phyloP scores from a whole-genome alignment of 2,888 invertebrate genomes.

The Ceraclea dissimilis region DNA sequence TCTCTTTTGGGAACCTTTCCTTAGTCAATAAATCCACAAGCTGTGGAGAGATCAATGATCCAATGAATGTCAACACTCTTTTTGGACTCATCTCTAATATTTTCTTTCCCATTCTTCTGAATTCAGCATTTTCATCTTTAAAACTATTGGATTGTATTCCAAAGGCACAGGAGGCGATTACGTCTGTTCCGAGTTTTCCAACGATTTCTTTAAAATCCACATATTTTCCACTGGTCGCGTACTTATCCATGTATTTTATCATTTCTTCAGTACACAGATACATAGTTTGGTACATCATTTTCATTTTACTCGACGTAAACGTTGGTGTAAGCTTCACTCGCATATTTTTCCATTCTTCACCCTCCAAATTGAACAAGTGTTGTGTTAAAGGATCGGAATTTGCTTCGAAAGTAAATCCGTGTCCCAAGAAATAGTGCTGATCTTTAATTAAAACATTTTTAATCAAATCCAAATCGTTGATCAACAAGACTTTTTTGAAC shows the following conservation, averaged over 20 bases:
- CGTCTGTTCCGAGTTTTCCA: conserved; percentile 28
- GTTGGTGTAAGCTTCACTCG: conserved; percentile 1
- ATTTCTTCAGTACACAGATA: neutral
- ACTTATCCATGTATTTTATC: neutral
- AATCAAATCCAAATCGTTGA: neutral
- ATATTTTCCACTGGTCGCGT: neutral
- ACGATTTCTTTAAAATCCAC: conserved; percentile 7
- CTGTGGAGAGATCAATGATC: neutral
- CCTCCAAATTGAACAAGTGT: conserved; percentile 7
- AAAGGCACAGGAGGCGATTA: conserved; percentile 31
- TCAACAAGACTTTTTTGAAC: neutral
- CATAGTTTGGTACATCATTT: neutral
- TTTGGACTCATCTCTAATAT: neutral
- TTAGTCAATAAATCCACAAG: neutral
- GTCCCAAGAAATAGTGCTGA: neutral
- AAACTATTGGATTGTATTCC: conserved; percentile 30
- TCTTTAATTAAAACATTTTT: conserved; percentile 5
- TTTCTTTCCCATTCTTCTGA: conserved; percentile 24
- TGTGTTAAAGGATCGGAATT: neutral
- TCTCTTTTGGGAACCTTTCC: neutral
- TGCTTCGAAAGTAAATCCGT: neutral
- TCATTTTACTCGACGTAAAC: conserved; percentile 3
- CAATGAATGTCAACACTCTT: neutral
- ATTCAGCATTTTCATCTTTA: conserved; percentile 27
- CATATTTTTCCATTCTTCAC: conserved; percentile 5